phyloP scores from a whole-genome alignment of 2,888 invertebrate species.

The Rotaria socialis region DNA sequence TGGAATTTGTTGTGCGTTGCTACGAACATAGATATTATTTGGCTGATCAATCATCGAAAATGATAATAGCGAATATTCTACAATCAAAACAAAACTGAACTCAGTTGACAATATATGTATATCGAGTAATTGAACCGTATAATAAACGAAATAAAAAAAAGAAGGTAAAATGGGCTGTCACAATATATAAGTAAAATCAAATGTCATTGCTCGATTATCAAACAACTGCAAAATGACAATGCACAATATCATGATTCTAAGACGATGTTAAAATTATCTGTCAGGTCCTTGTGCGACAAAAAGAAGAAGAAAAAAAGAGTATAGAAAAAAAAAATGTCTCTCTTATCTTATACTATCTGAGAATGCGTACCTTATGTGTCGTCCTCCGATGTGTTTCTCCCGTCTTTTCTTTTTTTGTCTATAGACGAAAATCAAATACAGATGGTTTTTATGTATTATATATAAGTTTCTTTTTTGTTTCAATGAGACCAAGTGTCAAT shows the following conservation, averaged over 20 bases:
- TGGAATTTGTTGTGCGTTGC: neutral
- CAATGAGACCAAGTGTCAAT: too few species aligned
- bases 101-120: neutral
- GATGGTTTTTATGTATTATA: neutral
- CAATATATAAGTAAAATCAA: conserved; percentile 1
- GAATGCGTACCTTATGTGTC: neutral
- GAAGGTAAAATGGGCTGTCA: conserved; percentile 6
- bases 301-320: neutral
- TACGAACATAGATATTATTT: neutral
- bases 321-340: conserved; percentile 3
- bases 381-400: conserved; percentile 2
- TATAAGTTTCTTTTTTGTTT: neutral
- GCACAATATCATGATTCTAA: neutral
- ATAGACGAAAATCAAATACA: neutral
- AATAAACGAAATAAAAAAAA: neutral
- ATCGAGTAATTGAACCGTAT: neutral
- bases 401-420: neutral
- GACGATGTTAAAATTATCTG: conserved; percentile 13
- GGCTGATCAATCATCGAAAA: conserved; percentile 26
- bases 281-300: neutral
- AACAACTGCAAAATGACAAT: neutral
- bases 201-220: conserved; percentile 23
- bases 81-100: neutral
- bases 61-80: conserved; percentile 11
- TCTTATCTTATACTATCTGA: conserved; percentile 26